A percentile compares a stretch with the other conserved stretches of the same genome.
phyloP scores from a whole-genome alignment of 1,140 invertebrate species.

The Ooceraea biroi region DNA sequence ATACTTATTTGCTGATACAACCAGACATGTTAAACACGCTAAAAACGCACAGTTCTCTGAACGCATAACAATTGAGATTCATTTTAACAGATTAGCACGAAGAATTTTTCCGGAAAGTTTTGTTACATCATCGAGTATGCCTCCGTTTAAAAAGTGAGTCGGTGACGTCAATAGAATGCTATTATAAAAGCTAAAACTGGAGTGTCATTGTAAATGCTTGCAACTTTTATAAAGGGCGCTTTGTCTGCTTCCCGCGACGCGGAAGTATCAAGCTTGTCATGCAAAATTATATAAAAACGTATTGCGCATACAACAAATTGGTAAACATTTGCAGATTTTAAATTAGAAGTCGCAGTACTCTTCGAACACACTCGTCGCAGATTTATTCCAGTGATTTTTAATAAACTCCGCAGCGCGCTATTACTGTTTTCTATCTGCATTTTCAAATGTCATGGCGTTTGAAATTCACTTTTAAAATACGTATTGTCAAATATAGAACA shows the following conservation, averaged over 20 bases:
- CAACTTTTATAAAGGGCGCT: conserved; percentile 41
- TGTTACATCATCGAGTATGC: conserved; percentile 23
- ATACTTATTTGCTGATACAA: neutral
- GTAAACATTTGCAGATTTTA: conserved; percentile 53
- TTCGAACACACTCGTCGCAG: neutral
- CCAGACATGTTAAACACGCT: neutral
- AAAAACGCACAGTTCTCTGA: neutral
- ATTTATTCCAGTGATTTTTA: conserved; percentile 59
- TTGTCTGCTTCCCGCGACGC: conserved; percentile 17
- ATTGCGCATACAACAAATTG: conserved; percentile 33
- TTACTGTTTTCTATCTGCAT: conserved; percentile 37
- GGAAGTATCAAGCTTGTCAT: conserved; percentile 27
- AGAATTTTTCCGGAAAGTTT: conserved; percentile 28
- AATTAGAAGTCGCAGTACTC: conserved; percentile 41
- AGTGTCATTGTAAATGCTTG: conserved; percentile 55
- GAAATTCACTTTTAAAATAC: conserved; percentile 51
- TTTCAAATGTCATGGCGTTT: conserved; percentile 55
- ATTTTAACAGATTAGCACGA: neutral
- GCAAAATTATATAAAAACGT: conserved; percentile 52
- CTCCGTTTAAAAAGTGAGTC: conserved; percentile 14
- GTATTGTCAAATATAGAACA: conserved; percentile 51
- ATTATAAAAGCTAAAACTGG: conserved; percentile 41
- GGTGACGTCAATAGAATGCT: conserved; percentile 38
- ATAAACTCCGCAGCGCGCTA: conserved; percentile 25
- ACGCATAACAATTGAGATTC: neutral